Conservation (phyloP, 2,888 invertebrate genomes). For the Drosophila birchii region DNA sequence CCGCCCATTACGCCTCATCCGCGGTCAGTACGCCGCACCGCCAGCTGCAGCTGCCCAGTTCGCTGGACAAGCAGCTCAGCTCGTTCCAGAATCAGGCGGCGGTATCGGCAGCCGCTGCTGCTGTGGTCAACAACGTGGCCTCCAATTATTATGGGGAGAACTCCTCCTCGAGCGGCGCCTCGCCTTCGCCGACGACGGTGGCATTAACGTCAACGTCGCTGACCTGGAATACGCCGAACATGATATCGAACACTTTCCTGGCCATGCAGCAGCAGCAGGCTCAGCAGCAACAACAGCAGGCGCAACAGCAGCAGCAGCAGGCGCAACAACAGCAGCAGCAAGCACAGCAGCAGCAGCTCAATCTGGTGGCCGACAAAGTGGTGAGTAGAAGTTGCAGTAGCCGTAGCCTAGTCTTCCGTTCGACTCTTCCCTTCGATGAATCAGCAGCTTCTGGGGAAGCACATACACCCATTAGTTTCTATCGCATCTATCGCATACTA, state of each 20-base stretch:
- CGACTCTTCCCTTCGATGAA: slow-evolving; percentile 6
- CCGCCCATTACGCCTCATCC: slow-evolving; percentile 89
- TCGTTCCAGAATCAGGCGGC: slow-evolving; percentile 83
- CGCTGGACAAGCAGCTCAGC: slow-evolving; percentile 82
- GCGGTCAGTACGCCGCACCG: slow-evolving; percentile 88
- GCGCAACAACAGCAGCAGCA: slow-evolving; percentile 75
- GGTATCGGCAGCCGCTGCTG: slow-evolving; percentile 81
- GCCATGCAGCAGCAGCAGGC: slow-evolving; percentile 83
- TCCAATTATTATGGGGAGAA: slow-evolving; percentile 84
- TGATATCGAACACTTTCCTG: slow-evolving; percentile 83
- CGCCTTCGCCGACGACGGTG: slow-evolving; percentile 83
- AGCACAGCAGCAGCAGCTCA: slow-evolving; percentile 76
- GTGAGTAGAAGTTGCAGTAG: slow-evolving; percentile 72
- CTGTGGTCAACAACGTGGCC: slow-evolving; percentile 81
- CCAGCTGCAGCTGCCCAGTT: slow-evolving; percentile 87
- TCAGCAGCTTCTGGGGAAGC: slow-evolving; percentile 37
- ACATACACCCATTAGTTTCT: slow-evolving; percentile 21
- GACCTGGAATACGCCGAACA: slow-evolving; percentile 89
- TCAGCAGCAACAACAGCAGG: slow-evolving; percentile 75
- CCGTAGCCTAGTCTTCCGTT: slow-evolving; percentile 9
- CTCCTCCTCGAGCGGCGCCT: slow-evolving; percentile 84
- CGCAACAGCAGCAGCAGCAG: slow-evolving; percentile 79
- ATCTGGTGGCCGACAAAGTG: slow-evolving; percentile 83
- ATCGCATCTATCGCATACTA: slow-evolving; percentile 46
- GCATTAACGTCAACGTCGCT: slow-evolving; percentile 85